These are phyloP conservation scores for Numenius phaeopus DNA, from an alignment of 2,797 vertebrate genomes.

Conservation along the genomic window DNA sequence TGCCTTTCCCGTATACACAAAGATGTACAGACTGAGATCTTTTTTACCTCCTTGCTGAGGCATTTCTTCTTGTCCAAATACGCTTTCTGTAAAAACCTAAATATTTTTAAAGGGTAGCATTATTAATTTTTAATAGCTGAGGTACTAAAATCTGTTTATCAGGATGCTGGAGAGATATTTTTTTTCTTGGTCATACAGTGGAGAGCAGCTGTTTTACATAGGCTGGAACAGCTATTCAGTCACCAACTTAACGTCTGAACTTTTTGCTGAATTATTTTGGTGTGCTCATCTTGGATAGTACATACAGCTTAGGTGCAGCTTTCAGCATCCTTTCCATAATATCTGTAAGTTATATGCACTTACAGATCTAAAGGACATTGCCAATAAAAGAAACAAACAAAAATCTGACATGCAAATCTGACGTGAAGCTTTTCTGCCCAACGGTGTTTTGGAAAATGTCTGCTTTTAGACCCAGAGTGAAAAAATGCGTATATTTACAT, in stretches of 20 bases:
- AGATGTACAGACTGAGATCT: constrained; percentile 67
- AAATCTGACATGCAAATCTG: neutral
- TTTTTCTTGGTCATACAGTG: neutral
- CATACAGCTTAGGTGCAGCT: neutral
- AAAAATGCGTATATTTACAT: neutral
- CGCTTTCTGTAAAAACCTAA: neutral
- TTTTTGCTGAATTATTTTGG: neutral
- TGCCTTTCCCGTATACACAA: constrained; percentile 58
- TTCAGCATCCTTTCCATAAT: neutral
- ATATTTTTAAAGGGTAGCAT: neutral
- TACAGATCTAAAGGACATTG: neutral
- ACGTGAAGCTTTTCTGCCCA: neutral
- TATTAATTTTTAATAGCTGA: neutral
- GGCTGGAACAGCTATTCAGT: neutral
- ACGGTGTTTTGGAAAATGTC: neutral
- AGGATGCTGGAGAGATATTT: neutral
- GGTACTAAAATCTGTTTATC: neutral
- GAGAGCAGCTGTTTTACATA: neutral
- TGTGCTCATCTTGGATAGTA: neutral
- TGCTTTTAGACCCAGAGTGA: neutral
- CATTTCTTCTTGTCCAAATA: neutral
- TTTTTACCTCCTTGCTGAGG: constrained; percentile 54
- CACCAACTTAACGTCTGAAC: neutral
- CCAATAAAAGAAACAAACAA: neutral
- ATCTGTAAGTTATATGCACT: neutral